Evolutionary conservation across 2,888 invertebrate genomes (phyloP).

Genomic region (Lissocephala sabroskyi): DNA sequence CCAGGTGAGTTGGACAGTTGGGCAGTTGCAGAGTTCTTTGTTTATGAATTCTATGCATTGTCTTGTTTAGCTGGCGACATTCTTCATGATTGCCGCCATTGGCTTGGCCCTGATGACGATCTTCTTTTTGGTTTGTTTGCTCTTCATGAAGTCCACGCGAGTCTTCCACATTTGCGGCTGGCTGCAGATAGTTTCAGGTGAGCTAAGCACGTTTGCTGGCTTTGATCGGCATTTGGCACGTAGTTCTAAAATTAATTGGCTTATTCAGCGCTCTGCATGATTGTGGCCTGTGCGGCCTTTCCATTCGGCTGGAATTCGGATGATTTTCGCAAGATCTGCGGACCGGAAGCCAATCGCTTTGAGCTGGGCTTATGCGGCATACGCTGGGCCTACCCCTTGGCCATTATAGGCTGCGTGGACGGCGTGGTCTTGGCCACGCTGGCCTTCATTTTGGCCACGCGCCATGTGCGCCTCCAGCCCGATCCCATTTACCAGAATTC

Average conservation of each 20-base stretch:
- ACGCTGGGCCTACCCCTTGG: conserved; percentile 94
- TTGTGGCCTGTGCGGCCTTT: conserved; percentile 89
- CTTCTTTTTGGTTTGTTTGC: conserved; percentile 90
- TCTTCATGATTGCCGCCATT: conserved; percentile 90
- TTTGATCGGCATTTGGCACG: conserved; percentile 30
- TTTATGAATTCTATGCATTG: not conserved
- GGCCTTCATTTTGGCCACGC: conserved; percentile 93
- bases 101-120: conserved; percentile 89
- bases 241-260: conserved; percentile 21
- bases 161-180: conserved; percentile 96
- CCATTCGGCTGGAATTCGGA: conserved; percentile 94
- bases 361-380: conserved; percentile 88
- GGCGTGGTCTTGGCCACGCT: conserved; percentile 77
- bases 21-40: too few species aligned
- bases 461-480: conserved; percentile 88
- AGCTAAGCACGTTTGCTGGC: conserved; percentile 57
- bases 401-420: conserved; percentile 80
- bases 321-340: conserved; percentile 88
- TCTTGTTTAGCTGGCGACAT: conserved; percentile 79
- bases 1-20: too few species aligned
- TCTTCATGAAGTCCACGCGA: conserved; percentile 92
- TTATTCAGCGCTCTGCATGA: conserved; percentile 86
- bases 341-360: conserved; percentile 84
- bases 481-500: conserved; percentile 84
- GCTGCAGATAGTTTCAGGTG: conserved; percentile 96